Base-by-base conservation (phyloP, 1,140 invertebrate genomes). In the Drosophila nannoptera region DNA sequence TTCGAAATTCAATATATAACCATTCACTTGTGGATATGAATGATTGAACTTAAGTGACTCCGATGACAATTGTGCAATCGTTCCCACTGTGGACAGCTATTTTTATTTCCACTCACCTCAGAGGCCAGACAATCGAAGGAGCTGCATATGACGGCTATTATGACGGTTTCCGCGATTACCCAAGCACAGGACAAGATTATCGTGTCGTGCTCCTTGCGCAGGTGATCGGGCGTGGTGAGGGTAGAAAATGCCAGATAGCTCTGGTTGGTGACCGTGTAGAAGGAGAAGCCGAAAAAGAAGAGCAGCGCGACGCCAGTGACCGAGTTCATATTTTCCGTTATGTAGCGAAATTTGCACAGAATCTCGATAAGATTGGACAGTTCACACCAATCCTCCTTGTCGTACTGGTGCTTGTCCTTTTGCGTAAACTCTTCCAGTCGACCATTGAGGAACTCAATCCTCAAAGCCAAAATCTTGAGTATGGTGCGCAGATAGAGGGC, bases 191-290 rank as follows among this genome's bases (percentile, higher is more conserved):
- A 86, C 6, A 86, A 4, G 3, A 77, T 77, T 29, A 87, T 82
- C 11, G 77, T 87, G 8, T 87, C 68, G 11, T 65, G 50, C 16
- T 62, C 31, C n/a, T 12, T 32, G 9, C 43, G 38, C 38, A 22
- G 38, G 7, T 29, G 32, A 6, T 2, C 31, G 12, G 64, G 69
- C 50, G 60, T 70, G 0, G 81, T 87, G 7, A 87, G 14, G 1
- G 73, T 78, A 22, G 83, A 58, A 33, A 87, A 87, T 36, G 83
- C 81, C 63, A 87, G 35, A 16, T 87, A 87, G 29, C 82, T 87
- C 35, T 87, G 82, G 36, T 87, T 87, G 4, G 82, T 87, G 1
- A 87, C 73, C 31, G 83, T 87, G 38, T 87, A 87, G 45, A 87
- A 87, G 38, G 83, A 67, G 59, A 86, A 87, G 7, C 78, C 82